Base-by-base conservation (phyloP, 2,888 invertebrate genomes). In the Eudemis profundana region DNA sequence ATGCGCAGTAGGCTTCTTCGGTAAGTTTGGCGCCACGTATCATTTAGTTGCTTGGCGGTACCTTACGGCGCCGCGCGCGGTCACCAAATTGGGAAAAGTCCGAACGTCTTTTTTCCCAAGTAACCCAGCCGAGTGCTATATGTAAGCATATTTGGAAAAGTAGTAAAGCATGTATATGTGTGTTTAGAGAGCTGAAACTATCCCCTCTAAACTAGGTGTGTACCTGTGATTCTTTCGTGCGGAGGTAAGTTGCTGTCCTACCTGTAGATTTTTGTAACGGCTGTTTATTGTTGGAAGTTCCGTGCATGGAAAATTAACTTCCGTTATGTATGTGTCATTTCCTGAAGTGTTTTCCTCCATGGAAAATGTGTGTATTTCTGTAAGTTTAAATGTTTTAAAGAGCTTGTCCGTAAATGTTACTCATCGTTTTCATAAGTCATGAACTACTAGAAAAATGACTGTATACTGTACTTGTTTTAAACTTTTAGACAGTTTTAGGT, bases 111-210 rank as follows among this genome's bases (percentile, higher is more conserved):
- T 72, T 72, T 62, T 69, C 70, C 71, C 78, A 79, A 78, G 78
- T 84, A 78, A 77, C 81, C 79, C 77, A 80, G 78, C 78, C 79
- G 85, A 79, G 84, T 87, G 85, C 85, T 88, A 78, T 87, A 90
- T 89, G 90, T 90, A 91, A 90, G 90, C 90, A 87, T 89, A 59
- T 81, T 70, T 70, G 74, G 75, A 75, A 75, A 77, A 78, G 79
- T 84, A 86, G 84, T 77, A 78, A 79, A 85, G 90, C 90, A 90
- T 90, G 90, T 84, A 66, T 76, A 78, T 87, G 80, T 87, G 85
- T 89, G 84, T 87, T 81, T 90, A 90, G 89, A 82, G 71, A 84
- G 74, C 81, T 80, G 71, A 71, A 78, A 74, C 70, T 72, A 72
- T 75, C 74, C 77, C 78, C 79, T 79, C 79, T 77, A 79, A 70